phyloP scores from a whole-genome alignment of 2,797 vertebrate genomes.

The Lophura swinhoii region DNA sequence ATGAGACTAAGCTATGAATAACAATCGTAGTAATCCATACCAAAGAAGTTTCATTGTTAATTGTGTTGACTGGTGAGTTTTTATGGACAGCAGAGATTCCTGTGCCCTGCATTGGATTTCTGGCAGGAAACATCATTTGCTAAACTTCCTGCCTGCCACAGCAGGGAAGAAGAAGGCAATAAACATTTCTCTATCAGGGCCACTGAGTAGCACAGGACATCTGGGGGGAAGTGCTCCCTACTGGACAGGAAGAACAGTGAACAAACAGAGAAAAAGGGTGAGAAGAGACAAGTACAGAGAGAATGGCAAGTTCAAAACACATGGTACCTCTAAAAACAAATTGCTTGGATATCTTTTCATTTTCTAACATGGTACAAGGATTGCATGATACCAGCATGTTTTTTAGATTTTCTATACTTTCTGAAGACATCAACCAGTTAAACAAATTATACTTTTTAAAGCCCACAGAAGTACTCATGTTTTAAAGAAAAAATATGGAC shows the following conservation, averaged over 20 bases:
- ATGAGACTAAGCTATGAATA: slow-evolving; percentile 27
- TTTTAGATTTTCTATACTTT: neutral
- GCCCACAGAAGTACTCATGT: neutral
- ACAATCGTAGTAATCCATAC: neutral
- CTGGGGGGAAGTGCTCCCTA: neutral
- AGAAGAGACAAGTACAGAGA: neutral
- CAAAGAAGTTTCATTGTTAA: neutral
- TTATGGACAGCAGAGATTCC: slow-evolving; percentile 11
- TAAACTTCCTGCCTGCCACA: slow-evolving; percentile 40
- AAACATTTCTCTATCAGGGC: neutral
- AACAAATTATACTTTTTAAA: neutral
- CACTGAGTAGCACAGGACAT: neutral
- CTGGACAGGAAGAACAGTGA: slow-evolving; percentile 17
- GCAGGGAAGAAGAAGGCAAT: slow-evolving; percentile 9
- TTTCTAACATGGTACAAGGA: neutral
- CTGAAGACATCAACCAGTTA: neutral
- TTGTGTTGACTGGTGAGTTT: neutral
- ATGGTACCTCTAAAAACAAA: neutral
- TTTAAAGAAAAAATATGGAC: neutral
- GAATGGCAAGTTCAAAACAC: neutral
- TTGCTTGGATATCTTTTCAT: neutral
- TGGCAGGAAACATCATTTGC: slow-evolving; percentile 12
- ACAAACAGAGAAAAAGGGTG: neutral
- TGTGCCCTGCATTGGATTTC: neutral
- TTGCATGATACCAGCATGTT: neutral